A percentile compares a stretch with the other conserved stretches of the same genome.
Evolutionary conservation across 2,797 vertebrate species (phyloP).

Genomic region (Chiloscyllium punctatum): DNA sequence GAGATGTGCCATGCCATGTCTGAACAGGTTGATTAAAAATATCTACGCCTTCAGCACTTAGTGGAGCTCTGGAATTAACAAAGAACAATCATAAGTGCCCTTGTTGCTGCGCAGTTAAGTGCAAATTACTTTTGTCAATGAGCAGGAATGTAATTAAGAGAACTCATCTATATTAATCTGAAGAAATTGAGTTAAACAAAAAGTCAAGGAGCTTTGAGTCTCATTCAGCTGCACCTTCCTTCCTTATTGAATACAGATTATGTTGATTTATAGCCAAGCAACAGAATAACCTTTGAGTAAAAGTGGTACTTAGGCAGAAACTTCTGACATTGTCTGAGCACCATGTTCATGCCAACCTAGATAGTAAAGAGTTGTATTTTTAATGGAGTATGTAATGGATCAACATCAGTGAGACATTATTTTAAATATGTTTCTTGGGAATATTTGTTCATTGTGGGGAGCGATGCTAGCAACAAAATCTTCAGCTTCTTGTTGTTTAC

Average conservation of each 20-base stretch:
- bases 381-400: neutral
- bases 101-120: conserved; percentile 12
- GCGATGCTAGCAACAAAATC: neutral
- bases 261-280: neutral
- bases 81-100: neutral
- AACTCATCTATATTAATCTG: conserved; percentile 22
- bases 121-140: conserved; percentile 9
- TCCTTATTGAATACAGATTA: neutral
- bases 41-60: neutral
- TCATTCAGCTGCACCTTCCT: neutral
- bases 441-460: neutral
- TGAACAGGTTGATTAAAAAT: too few species aligned
- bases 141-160: conserved; percentile 11
- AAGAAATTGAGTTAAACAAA: neutral
- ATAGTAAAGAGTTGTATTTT: neutral
- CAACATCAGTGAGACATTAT: neutral
- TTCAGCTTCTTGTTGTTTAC: neutral
- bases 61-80: neutral
- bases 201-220: neutral
- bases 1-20: too few species aligned
- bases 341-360: neutral
- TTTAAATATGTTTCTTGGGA: neutral
- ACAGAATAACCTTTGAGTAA: neutral
- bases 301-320: neutral
- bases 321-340: neutral